These are phyloP conservation scores for Drosophila picticornis DNA, from an alignment of 2,888 invertebrate genomes.

Conservation along the genomic window DNA sequence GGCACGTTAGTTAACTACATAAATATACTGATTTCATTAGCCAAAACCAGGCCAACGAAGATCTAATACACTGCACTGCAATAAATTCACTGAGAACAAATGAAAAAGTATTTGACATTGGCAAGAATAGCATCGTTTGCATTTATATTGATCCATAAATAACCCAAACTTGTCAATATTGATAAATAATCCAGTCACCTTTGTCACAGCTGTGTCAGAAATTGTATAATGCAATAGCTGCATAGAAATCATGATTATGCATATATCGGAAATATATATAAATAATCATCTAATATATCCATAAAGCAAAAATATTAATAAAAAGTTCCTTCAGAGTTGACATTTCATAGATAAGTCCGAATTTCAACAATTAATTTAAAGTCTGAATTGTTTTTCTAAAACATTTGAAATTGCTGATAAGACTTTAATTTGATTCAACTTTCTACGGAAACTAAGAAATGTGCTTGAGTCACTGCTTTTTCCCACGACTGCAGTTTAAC, in stretches of 20 bases:
- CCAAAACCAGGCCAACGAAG: constrained; percentile 35
- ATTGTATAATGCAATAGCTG: background rate
- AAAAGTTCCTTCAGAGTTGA: background rate
- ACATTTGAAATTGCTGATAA: background rate
- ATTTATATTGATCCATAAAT: background rate
- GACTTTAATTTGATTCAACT: constrained; percentile 13
- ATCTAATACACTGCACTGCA: constrained; percentile 36
- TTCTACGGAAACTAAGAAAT: constrained; percentile 23
- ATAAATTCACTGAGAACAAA: background rate
- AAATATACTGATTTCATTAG: constrained; percentile 53
- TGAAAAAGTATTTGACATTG: background rate
- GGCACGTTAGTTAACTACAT: constrained; percentile 48
- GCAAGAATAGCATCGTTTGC: background rate
- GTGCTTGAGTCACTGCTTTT: constrained; percentile 1
- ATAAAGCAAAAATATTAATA: background rate
- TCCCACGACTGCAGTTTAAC: constrained; percentile 15
- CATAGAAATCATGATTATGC: background rate
- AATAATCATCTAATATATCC: background rate
- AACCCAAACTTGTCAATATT: background rate
- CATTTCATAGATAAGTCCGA: background rate
- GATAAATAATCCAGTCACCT: background rate
- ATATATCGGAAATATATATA: background rate
- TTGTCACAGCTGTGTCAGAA: background rate
- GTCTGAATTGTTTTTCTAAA: background rate
- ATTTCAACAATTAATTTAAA: constrained; percentile 3